Evolutionary conservation across 2,113 vertebrate species (phyloP).

Genomic region (Menidia beryllina): DNA sequence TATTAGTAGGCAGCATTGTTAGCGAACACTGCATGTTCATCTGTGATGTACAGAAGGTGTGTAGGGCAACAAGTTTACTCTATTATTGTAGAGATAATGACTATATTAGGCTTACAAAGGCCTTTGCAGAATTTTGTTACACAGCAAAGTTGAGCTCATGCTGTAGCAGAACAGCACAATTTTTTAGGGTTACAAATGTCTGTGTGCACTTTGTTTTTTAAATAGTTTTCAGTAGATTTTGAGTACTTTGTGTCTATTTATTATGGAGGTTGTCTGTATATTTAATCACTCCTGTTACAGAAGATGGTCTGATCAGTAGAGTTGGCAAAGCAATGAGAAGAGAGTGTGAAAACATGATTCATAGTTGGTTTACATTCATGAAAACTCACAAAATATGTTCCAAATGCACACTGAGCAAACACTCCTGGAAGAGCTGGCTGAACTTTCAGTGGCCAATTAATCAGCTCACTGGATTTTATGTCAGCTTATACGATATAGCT

Average conservation of each 20-base stretch:
- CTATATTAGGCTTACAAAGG: conserved; percentile 17
- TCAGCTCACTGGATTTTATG: neutral
- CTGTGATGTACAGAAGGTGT: conserved; percentile 52
- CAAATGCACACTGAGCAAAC: neutral
- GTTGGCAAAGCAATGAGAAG: conserved; percentile 18
- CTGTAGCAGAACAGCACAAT: conserved; percentile 20
- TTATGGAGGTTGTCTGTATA: conserved; percentile 11
- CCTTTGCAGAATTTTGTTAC: conserved; percentile 24
- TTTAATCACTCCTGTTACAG: conserved; percentile 1
- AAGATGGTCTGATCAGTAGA: neutral
- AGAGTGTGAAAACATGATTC: neutral
- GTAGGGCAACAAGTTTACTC: conserved; percentile 10
- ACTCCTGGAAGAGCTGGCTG: neutral
- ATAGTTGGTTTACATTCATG: neutral
- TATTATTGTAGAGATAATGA: conserved; percentile 19
- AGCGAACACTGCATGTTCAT: conserved; percentile 32
- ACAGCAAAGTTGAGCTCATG: conserved; percentile 46
- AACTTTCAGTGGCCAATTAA: conserved; percentile 11
- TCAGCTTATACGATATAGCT: neutral
- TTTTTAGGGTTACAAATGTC: conserved; percentile 35
- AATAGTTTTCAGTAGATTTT: conserved; percentile 32
- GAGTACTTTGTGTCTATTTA: conserved; percentile 20
- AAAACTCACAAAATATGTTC: neutral
- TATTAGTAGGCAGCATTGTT: conserved; percentile 2
- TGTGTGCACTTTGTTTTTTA: conserved; percentile 52